Percentiles rank a stretch among this genome's conserved stretches.
These are phyloP conservation scores for Drosophila nebulosa DNA, from an alignment of 1,140 invertebrate species.

Conservation along the genomic window DNA sequence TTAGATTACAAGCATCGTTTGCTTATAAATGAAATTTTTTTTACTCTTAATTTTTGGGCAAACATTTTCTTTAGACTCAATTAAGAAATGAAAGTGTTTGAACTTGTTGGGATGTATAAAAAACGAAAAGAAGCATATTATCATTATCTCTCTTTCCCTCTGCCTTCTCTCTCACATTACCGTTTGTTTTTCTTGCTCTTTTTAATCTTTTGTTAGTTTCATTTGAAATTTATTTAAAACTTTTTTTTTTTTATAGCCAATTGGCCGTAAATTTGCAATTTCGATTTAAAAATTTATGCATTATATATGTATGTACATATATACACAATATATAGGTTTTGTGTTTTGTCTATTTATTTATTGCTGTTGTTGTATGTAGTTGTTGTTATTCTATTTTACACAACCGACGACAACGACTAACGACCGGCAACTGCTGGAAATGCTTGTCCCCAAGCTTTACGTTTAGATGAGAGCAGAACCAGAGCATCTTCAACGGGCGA, in stretches of 20 bases:
- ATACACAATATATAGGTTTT: not conserved
- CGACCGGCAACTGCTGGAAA: slow-evolving; percentile 38
- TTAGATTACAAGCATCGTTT: not conserved
- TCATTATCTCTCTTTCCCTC: not conserved
- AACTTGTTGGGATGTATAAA: not conserved
- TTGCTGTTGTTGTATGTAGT: not conserved
- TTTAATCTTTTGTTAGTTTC: not conserved
- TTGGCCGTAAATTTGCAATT: no score
- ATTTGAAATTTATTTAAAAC: not conserved
- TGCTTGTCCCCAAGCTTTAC: slow-evolving; percentile 44
- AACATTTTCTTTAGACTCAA: not conserved
- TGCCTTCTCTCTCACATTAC: not conserved
- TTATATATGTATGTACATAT: not conserved
- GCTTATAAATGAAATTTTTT: not conserved
- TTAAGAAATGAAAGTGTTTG: not conserved
- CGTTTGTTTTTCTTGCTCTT: not conserved
- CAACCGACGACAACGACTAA: slow-evolving; percentile 24
- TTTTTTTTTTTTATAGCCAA: not conserved
- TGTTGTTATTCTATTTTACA: slow-evolving; percentile 6
- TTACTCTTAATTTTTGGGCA: no score
- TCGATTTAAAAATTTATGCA: not conserved
- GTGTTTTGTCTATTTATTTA: not conserved
- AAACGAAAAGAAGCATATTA: not conserved
- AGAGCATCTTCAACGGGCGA: slow-evolving; percentile 1
- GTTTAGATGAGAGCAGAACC: slow-evolving; percentile 15